These are phyloP conservation scores for Chlamydotis undulata DNA, from an alignment of 2,113 vertebrate genomes.

Conservation along the genomic window DNA sequence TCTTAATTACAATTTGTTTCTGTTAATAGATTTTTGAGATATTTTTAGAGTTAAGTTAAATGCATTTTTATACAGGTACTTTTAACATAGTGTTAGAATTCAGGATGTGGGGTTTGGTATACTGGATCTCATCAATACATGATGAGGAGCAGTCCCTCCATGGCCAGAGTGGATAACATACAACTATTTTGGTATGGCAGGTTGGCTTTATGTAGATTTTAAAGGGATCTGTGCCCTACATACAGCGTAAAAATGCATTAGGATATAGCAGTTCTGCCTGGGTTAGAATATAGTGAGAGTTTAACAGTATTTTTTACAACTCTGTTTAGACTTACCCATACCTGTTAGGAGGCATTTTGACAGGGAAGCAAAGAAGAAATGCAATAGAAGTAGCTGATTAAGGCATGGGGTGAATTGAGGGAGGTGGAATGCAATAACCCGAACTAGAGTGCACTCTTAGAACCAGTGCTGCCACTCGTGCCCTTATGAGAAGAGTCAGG, in stretches of 20 bases:
- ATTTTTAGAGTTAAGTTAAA: conserved; percentile 12
- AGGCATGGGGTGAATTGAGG: not conserved
- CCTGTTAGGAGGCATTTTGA: not conserved
- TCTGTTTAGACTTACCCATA: not conserved
- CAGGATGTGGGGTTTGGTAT: not conserved
- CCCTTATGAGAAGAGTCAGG: not conserved
- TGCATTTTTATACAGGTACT: not conserved
- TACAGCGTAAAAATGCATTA: not conserved
- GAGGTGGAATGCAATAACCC: conserved; percentile 2
- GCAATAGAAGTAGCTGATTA: conserved; percentile 24
- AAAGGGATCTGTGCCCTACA: not conserved
- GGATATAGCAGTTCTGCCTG: not conserved
- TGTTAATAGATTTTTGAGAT: not conserved
- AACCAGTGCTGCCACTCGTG: not conserved
- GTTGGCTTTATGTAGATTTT: not conserved
- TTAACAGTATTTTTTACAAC: conserved; percentile 4
- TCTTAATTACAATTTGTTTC: conserved; percentile 27
- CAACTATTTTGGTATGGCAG: not conserved
- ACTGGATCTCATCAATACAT: not conserved
- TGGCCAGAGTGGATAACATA: not conserved
- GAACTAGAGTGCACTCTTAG: not conserved
- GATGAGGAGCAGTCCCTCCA: not conserved
- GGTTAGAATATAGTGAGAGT: not conserved
- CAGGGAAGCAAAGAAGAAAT: not conserved
- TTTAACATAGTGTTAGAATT: not conserved